Evolutionary conservation across 2,797 vertebrate genomes (phyloP).

Genomic region (Scarus forsteni): DNA sequence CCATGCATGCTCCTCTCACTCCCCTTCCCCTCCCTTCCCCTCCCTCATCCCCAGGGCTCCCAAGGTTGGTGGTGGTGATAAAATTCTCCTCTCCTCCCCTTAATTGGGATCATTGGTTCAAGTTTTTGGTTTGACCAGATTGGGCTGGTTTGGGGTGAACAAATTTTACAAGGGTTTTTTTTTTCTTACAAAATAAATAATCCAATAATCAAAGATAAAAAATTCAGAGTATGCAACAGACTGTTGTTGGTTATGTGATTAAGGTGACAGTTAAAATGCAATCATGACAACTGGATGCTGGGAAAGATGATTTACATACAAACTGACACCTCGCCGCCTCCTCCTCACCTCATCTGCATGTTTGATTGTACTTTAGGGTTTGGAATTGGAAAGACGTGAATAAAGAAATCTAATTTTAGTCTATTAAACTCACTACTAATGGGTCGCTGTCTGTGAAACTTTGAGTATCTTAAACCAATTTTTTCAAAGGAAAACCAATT

Average conservation of each 20-base stretch:
- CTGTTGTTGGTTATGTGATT: neutral
- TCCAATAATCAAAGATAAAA: conserved; percentile 4
- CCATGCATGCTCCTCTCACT: conserved; percentile 45
- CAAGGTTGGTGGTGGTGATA: conserved; percentile 70
- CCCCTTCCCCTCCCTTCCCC: conserved; percentile 10
- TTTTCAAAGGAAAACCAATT: no score
- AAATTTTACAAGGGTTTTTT: conserved; percentile 10
- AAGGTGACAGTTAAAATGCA: neutral
- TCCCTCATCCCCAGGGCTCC: conserved; percentile 54
- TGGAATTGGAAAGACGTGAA: no score
- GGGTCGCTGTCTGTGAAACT: no score
- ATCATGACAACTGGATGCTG: conserved; percentile 39
- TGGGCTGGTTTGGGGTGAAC: conserved; percentile 19
- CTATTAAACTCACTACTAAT: no score
- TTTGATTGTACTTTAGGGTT: no score
- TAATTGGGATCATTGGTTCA: conserved; percentile 21
- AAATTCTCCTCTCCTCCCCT: neutral
- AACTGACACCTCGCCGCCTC: no score
- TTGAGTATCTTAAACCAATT: no score
- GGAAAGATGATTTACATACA: neutral
- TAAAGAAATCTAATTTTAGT: no score
- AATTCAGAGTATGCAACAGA: neutral
- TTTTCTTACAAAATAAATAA: neutral
- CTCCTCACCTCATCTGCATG: no score
- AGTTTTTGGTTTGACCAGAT: conserved; percentile 31